Base-by-base conservation (phyloP, 1,140 invertebrate genomes). In the Drepana arcuata region DNA sequence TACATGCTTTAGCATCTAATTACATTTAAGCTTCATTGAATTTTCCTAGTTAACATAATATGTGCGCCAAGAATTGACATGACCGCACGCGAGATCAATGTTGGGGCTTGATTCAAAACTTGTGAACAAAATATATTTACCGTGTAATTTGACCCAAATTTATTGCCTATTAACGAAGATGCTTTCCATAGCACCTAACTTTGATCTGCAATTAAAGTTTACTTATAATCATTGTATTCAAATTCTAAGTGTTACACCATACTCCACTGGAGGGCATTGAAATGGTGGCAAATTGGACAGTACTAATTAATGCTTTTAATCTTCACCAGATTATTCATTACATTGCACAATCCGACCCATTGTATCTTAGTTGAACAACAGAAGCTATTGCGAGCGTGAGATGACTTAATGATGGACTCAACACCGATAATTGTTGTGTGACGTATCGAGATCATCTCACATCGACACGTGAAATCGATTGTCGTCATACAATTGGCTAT, bases 391-490 rank as follows among this genome's bases (percentile, higher is more conserved):
- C 31, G 39, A 55, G 35, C 32, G 30, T 34, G 15, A 46, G 46
- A 58, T 28, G 27, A 53, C 49, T 52, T 44, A 55, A 57, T 51
- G 40, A 34, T 40, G 24, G 24, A 31, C 34, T 30, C 37, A 23
- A 29, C 34, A 38, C 28, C 36, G 30, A 38, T 45, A 47, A 43
- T 42, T 41, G 41, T 45, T 34, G 34, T 37, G n/a, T n/a, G n/a
- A n/a, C 14, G 18, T 39, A 47, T 62, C 39, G 40, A 62, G 41
- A 32, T 30, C 56, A 52, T 47, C 46, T 44, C 25, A 18, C 33
- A 46, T 54, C 35, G 49, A 39, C 29, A 55, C 46, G 41, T 53
- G 46, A 62, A 66, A 66, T 61, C 49, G 54, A 65, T 65, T 57
- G 52, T 30, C 5, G 23, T 23, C 33, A 26, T 12, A 12, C 6